Conservation (phyloP, 2,113 vertebrate genomes). For the Pterocles gutturalis region DNA sequence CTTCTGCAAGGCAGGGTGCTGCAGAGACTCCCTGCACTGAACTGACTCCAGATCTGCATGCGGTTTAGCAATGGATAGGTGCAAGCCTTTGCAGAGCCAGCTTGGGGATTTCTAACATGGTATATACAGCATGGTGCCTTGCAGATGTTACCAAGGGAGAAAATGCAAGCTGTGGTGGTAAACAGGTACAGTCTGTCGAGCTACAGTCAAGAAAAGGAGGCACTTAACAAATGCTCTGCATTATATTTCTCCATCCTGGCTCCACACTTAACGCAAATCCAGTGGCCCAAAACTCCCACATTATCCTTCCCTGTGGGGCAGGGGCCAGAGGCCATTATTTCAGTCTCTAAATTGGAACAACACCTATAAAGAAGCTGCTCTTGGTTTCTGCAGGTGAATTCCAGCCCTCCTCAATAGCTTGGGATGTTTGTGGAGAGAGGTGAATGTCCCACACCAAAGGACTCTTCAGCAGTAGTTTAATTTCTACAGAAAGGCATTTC, state of each 20-base stretch:
- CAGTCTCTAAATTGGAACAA: conserved; percentile 10
- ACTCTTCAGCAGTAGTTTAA: conserved; percentile 5
- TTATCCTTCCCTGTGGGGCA: neutral
- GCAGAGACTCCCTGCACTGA: neutral
- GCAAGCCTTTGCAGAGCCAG: neutral
- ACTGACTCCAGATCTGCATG: neutral
- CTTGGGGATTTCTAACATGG: neutral
- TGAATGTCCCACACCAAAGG: neutral
- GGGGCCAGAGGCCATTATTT: neutral
- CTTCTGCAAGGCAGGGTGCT: neutral
- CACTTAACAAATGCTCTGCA: neutral
- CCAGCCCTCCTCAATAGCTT: conserved; percentile 2
- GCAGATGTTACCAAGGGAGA: neutral
- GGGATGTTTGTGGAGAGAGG: neutral
- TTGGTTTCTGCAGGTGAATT: conserved; percentile 3
- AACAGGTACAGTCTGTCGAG: neutral
- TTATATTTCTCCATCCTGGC: neutral
- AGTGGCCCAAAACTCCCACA: neutral
- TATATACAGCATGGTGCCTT: neutral
- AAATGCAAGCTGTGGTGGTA: neutral
- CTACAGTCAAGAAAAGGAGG: neutral
- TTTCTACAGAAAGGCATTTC: conserved; percentile 48
- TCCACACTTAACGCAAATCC: neutral
- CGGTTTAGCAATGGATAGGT: neutral
- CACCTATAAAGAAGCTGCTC: neutral